Evolutionary conservation across 23 tunicate genomes (phyloP).

Genomic region (Pegea sp.): DNA sequence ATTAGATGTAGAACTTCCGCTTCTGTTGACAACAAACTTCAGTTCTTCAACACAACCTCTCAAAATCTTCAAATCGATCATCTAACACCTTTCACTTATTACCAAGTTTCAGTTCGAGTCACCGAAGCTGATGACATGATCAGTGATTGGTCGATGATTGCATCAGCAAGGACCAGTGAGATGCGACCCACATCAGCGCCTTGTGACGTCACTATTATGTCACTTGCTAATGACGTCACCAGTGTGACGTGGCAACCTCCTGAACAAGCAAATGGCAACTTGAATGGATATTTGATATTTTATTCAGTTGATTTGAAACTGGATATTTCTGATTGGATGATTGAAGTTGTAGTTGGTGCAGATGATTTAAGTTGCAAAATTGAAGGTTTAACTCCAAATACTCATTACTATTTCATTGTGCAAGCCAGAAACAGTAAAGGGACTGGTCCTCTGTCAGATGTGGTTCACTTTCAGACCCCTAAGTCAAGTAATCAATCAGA

Average conservation of each 20-base stretch:
- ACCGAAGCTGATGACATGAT: slow-evolving; percentile 7
- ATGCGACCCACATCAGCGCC: slow-evolving; percentile 47
- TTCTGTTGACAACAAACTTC: slow-evolving; percentile 13
- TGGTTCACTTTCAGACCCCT: slow-evolving; percentile 16
- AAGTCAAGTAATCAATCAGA: neutral
- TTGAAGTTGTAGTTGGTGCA: slow-evolving; percentile 42
- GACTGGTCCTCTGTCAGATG: slow-evolving; percentile 35
- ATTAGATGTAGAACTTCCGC: slow-evolving; percentile 34
- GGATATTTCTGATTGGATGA: slow-evolving; percentile 30
- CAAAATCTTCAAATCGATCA: slow-evolving; percentile 13
- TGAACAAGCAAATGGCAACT: slow-evolving; percentile 38
- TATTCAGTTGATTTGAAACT: slow-evolving; percentile 20
- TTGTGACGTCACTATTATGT: slow-evolving; percentile 26
- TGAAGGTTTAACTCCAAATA: slow-evolving; percentile 30
- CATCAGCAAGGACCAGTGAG: slow-evolving; percentile 21
- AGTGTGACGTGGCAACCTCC: slow-evolving; percentile 78
- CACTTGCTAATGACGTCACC: slow-evolving; percentile 17
- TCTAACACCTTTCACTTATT: slow-evolving; percentile 32
- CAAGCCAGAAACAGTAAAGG: slow-evolving; percentile 40
- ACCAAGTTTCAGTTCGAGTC: slow-evolving; percentile 29
- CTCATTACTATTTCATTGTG: slow-evolving; percentile 46
- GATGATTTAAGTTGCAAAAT: slow-evolving; percentile 18
- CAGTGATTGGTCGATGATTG: slow-evolving; percentile 68
- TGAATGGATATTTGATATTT: slow-evolving; percentile 42
- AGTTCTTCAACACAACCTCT: slow-evolving; percentile 15